phyloP scores from a whole-genome alignment of 1,140 invertebrate genomes.

The Hormaphis cornu region DNA sequence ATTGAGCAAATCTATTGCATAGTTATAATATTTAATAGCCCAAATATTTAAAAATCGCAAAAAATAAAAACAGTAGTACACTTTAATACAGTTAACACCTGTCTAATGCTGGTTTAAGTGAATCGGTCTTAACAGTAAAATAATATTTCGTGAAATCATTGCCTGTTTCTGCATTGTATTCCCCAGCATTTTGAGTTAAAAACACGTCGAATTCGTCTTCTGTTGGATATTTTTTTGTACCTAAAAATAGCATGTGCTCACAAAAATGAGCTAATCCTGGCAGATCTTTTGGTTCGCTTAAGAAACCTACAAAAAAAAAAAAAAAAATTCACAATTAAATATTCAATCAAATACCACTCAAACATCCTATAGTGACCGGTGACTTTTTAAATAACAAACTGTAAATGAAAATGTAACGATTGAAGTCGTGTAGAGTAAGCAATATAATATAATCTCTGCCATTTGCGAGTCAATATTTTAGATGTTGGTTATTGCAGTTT shows the following conservation, averaged over 20 bases:
- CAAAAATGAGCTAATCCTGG: conserved; percentile 93
- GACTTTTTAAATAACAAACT: too few relatives aligned
- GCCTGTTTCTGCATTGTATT: conserved; percentile 79
- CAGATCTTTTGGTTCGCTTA: conserved; percentile 78
- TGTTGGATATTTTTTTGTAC: conserved; percentile 86
- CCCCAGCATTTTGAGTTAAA: conserved; percentile 79
- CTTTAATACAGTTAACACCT: too few relatives aligned
- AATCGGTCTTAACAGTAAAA: conserved; percentile 83
- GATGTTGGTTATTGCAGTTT: too few relatives aligned
- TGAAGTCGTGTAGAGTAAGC: too few relatives aligned
- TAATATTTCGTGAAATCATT: conserved; percentile 86
- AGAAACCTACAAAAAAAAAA: conserved; percentile 51
- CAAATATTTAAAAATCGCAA: background rate
- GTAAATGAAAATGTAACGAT: too few relatives aligned
- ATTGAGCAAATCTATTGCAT: conserved; percentile 76
- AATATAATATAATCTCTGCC: too few relatives aligned
- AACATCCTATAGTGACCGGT: too few relatives aligned
- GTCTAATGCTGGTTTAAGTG: conserved; percentile 70
- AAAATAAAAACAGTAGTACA: conserved; percentile 33
- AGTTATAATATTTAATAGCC: conserved; percentile 20
- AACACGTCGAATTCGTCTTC: conserved; percentile 90
- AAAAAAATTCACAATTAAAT: too few relatives aligned
- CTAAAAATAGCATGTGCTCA: conserved; percentile 96
- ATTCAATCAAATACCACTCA: too few relatives aligned
- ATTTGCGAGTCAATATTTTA: too few relatives aligned